These are phyloP conservation scores for Dryocosmus kuriphilus DNA, from an alignment of 2,888 invertebrate genomes.

Conservation along the genomic window DNA sequence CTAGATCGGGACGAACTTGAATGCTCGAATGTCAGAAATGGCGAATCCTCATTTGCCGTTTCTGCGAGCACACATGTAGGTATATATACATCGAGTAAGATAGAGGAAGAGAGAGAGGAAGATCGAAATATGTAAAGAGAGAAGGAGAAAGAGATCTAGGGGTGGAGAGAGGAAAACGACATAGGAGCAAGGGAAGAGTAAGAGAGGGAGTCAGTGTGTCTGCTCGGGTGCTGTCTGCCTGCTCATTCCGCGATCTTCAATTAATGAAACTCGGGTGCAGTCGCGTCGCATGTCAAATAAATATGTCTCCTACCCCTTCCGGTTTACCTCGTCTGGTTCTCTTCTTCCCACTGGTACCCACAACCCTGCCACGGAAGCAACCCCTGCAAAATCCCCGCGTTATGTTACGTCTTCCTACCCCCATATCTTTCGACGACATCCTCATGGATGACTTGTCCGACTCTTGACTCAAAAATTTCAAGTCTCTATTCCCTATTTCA, in stretches of 20 bases:
- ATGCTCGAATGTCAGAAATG: conserved; percentile 75
- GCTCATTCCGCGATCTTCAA: conserved; percentile 78
- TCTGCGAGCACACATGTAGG: conserved; percentile 48
- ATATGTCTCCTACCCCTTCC: conserved; percentile 73
- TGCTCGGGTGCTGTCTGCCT: conserved; percentile 73
- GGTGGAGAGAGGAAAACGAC: conserved; percentile 47
- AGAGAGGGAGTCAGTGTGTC: conserved; percentile 58
- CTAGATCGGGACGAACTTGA: conserved; percentile 75
- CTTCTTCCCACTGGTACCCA: conserved; percentile 61
- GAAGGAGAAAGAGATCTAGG: conserved; percentile 52
- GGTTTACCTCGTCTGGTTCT: conserved; percentile 51
- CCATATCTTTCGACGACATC: conserved; percentile 46
- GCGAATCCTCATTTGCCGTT: conserved; percentile 74
- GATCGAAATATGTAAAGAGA: conserved; percentile 53
- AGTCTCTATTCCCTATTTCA: neutral
- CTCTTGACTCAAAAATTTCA: conserved; percentile 49
- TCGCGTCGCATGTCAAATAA: conserved; percentile 78
- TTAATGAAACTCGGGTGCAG: conserved; percentile 78
- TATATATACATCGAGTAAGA: conserved; percentile 45
- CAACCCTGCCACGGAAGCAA: conserved; percentile 56
- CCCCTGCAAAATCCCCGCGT: conserved; percentile 50
- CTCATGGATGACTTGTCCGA: conserved; percentile 56
- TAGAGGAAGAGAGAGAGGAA: conserved; percentile 57
- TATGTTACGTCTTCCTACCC: conserved; percentile 54
- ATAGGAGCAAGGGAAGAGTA: conserved; percentile 19